Conservation (phyloP, 2,888 invertebrate genomes). For the Xestia ashworthii region DNA sequence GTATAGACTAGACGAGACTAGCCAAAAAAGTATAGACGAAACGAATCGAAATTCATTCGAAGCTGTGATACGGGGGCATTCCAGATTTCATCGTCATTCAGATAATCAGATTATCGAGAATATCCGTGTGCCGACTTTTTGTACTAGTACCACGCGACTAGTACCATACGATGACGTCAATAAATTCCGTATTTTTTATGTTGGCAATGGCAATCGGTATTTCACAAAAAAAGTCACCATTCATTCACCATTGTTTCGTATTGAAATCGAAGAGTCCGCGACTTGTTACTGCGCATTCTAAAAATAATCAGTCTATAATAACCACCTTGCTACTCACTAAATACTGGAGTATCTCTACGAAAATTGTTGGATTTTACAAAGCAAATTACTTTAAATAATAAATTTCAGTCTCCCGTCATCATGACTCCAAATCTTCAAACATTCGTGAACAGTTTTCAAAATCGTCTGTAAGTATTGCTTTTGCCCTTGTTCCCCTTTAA, state of each 20-base stretch:
- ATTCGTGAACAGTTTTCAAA: constrained; percentile 93
- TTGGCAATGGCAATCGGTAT: constrained; percentile 59
- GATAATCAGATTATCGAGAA: constrained; percentile 16
- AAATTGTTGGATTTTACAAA: constrained; percentile 15
- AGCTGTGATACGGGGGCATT: neutral
- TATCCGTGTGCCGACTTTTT: neutral
- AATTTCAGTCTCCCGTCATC: constrained; percentile 64
- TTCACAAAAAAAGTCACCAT: constrained; percentile 53
- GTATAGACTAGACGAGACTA: too few relatives aligned
- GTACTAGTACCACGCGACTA: too few relatives aligned
- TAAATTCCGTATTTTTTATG: constrained; percentile 25
- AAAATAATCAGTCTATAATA: constrained; percentile 52
- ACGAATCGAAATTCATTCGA: too few relatives aligned
- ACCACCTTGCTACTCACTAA: constrained; percentile 31
- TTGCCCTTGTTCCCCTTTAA: neutral
- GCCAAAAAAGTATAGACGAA: too few relatives aligned
- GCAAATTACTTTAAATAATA: constrained; percentile 2
- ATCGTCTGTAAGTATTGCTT: constrained; percentile 92
- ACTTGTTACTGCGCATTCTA: constrained; percentile 52
- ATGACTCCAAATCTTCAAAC: constrained; percentile 92
- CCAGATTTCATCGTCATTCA: neutral
- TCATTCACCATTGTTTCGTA: constrained; percentile 60
- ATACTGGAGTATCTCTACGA: constrained; percentile 29
- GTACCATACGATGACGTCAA: constrained; percentile 38
- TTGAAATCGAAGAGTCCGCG: constrained; percentile 40